Percentiles rank a stretch among this genome's conserved stretches.
Evolutionary conservation across 1,140 invertebrate species (phyloP).

Genomic region (Lamellibrachia luymesi): DNA sequence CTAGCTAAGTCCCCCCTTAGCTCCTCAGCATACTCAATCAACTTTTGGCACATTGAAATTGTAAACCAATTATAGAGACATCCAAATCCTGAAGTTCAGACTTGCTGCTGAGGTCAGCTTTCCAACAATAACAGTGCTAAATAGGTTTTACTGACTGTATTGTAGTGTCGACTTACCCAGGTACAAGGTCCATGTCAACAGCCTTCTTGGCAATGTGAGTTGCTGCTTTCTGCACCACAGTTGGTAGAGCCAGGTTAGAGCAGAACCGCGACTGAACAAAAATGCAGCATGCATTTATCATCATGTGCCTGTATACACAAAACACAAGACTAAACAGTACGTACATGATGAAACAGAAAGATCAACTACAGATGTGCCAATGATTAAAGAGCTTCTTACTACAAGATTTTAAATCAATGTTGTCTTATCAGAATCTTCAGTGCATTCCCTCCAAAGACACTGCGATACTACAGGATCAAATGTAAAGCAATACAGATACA

Average conservation of each 20-base stretch:
- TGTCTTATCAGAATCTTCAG: neutral
- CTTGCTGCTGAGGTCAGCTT: neutral
- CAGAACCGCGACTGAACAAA: slow-evolving; percentile 63
- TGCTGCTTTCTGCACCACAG: slow-evolving; percentile 90
- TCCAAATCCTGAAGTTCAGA: neutral
- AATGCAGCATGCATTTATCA: slow-evolving; percentile 12
- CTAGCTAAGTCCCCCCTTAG: too few species aligned
- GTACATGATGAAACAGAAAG: neutral
- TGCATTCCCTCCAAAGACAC: neutral
- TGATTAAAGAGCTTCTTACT: neutral
- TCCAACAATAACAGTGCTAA: neutral
- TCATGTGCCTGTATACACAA: slow-evolving; percentile 10
- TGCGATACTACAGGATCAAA: neutral
- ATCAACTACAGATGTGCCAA: neutral
- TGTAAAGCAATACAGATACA: neutral
- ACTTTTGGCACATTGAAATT: neutral
- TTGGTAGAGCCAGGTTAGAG: slow-evolving; percentile 72
- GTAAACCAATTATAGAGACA: neutral
- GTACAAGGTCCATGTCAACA: slow-evolving; percentile 94
- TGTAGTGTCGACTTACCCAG: slow-evolving; percentile 64
- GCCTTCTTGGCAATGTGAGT: slow-evolving; percentile 96
- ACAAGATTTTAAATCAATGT: neutral
- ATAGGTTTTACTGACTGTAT: neutral
- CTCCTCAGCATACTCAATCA: neutral
- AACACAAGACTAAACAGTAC: neutral